Evolutionary conservation across 2,888 invertebrate genomes (phyloP).

Genomic region (Archips crataeganus): DNA sequence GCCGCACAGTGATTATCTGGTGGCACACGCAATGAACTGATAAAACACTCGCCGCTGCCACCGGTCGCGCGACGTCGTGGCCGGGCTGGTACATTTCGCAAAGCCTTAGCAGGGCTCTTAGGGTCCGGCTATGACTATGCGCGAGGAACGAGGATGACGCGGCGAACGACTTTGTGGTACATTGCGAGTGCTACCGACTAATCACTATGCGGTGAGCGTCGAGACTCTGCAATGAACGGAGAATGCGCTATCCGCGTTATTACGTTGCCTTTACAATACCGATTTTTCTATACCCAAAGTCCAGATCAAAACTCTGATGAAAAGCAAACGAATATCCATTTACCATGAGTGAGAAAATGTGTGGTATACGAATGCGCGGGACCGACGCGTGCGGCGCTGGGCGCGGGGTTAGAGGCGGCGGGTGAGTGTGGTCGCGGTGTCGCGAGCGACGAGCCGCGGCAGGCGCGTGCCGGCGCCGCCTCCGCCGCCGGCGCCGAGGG

Average conservation of each 20-base stretch:
- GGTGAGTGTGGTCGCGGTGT: constrained; percentile 71
- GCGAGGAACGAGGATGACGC: not conserved
- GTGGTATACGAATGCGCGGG: constrained; percentile 15
- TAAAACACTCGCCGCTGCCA: too few relatives aligned
- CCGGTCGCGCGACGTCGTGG: too few relatives aligned
- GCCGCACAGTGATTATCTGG: too few relatives aligned
- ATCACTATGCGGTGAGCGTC: not conserved
- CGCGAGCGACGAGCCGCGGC: constrained; percentile 71
- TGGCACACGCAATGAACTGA: too few relatives aligned
- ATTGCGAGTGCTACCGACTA: not conserved
- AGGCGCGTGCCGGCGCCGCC: constrained; percentile 80
- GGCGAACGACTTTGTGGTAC: not conserved
- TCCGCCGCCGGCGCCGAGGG: constrained; percentile 71
- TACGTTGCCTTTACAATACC: not conserved
- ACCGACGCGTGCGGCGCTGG: constrained; percentile 55
- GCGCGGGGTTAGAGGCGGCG: constrained; percentile 67
- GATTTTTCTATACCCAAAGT: not conserved
- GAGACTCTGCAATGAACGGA: not conserved
- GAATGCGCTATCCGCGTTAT: too few relatives aligned
- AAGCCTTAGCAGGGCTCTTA: too few relatives aligned
- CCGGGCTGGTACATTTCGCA: too few relatives aligned
- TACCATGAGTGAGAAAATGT: constrained; percentile 25
- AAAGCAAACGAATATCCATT: constrained; percentile 12
- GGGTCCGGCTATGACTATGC: too few relatives aligned
- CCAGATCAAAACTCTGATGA: not conserved